These are phyloP conservation scores for Drosophila ustulata DNA, from an alignment of 2,888 invertebrate species.

Conservation along the genomic window DNA sequence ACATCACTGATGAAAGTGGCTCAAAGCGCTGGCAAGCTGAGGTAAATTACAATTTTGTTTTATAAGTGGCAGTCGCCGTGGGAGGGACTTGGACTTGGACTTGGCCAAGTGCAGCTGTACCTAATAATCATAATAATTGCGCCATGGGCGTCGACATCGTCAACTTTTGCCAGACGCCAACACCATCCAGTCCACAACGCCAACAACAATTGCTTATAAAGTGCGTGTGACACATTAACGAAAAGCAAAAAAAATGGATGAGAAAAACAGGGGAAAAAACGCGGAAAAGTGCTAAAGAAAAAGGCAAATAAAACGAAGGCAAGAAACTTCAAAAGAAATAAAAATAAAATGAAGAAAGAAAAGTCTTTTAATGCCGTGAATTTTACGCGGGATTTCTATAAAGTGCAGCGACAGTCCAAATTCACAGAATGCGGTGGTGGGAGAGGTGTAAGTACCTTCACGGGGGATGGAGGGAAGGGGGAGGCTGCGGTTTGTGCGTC, in stretches of 20 bases:
- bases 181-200: constrained; percentile 17
- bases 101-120: constrained; percentile 75
- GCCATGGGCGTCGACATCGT: constrained; percentile 74
- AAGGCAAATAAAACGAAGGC: constrained; percentile 68
- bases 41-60: constrained; percentile 81
- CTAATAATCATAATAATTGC: constrained; percentile 81
- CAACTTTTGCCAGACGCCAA: constrained; percentile 79
- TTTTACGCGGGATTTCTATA: constrained; percentile 77
- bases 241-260: constrained; percentile 40
- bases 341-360: constrained; percentile 58
- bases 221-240: constrained; percentile 84
- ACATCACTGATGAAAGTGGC: constrained; percentile 63
- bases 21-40: constrained; percentile 47
- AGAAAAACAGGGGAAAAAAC: constrained; percentile 39
- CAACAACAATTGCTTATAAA: constrained; percentile 80
- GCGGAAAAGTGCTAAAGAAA: constrained; percentile 65
- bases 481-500: constrained; percentile 66
- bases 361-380: constrained; percentile 80
- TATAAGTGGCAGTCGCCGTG: constrained; percentile 72
- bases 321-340: constrained; percentile 78
- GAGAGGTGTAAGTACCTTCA: constrained; percentile 17
- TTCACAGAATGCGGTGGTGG: background rate
- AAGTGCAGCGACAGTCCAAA: constrained; percentile 53
- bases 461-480: background rate
- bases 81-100: constrained; percentile 39